Evolutionary conservation across 92 coral and sea anemone species (phyloP), one percentile per base, ranked within the genome.

Genomic region (Metridium senile): DNA sequence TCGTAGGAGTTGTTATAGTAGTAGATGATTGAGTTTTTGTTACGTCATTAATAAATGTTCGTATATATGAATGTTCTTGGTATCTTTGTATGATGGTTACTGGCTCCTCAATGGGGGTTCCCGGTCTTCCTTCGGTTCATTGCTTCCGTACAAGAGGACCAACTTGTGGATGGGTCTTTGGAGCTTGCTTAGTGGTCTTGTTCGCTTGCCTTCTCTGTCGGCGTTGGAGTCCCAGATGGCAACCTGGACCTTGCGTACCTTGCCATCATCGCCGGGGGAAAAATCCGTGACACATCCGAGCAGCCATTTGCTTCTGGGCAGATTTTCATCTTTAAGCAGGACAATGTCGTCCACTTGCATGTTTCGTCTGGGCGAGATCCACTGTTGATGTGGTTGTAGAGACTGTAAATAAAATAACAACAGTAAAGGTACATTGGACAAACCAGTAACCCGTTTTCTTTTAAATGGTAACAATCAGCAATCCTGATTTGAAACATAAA

Each of bases 381-480:
- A 89, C 30, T 43, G 65, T 21, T 84, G 82, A 49, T 13, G 6
- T 13, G 6, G 49, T 89, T 86, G 45, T 49, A 63, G 22, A 68
- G 54, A n/a, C n/a, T n/a, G n/a, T n/a, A n/a, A n/a, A n/a, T n/a
- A n/a, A n/a, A n/a, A n/a, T n/a, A n/a, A n/a, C n/a, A n/a, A n/a
- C n/a, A n/a, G n/a, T n/a, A n/a, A n/a, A n/a, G n/a, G n/a, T n/a
- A n/a, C n/a, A n/a, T n/a, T n/a, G n/a, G n/a, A n/a, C n/a, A n/a
- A n/a, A n/a, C n/a, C n/a, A n/a, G n/a, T n/a, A n/a, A n/a, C n/a
- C n/a, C n/a, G n/a, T n/a, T n/a, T n/a, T n/a, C n/a, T n/a, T n/a
- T n/a, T n/a, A n/a, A n/a, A n/a, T n/a, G n/a, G n/a, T n/a, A n/a
- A n/a, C n/a, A n/a, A n/a, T n/a, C n/a, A n/a, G n/a, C n/a, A n/a